Conservation (phyloP, 1,140 invertebrate species). For the Calliopsis andreniformis region DNA sequence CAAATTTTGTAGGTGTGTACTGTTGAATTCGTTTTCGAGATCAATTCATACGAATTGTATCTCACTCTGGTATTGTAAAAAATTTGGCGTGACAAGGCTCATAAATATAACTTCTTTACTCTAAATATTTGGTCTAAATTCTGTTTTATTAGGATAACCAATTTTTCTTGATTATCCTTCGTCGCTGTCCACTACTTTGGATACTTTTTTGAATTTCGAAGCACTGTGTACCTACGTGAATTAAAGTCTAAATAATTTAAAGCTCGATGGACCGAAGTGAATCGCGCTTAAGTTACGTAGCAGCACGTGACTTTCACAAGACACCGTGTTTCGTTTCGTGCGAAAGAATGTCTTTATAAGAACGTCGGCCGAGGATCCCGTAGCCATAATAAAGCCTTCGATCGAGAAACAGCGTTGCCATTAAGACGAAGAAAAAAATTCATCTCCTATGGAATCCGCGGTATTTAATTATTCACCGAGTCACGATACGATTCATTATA, state of each 20-base stretch:
- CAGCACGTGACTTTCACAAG: background rate
- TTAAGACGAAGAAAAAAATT: background rate
- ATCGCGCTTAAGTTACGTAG: background rate
- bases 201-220: too few relatives aligned
- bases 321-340: background rate
- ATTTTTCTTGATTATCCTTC: too few relatives aligned
- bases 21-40: too few relatives aligned
- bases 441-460: background rate
- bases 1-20: too few relatives aligned
- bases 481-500: slow-evolving; percentile 14
- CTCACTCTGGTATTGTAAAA: too few relatives aligned
- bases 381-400: background rate
- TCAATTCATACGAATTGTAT: too few relatives aligned
- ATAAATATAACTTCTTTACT: too few relatives aligned
- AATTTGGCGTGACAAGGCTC: too few relatives aligned
- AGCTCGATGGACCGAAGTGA: background rate
- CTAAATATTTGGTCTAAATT: too few relatives aligned
- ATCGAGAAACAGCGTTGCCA: background rate
- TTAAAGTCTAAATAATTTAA: background rate
- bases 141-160: too few relatives aligned
- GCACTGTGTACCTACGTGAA: too few relatives aligned
- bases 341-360: background rate
- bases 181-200: too few relatives aligned
- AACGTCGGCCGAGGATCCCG: background rate
- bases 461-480: slow-evolving; percentile 4